These are phyloP conservation scores for Macrosoma leucophasiata DNA, from an alignment of 2,888 invertebrate species.

Conservation along the genomic window DNA sequence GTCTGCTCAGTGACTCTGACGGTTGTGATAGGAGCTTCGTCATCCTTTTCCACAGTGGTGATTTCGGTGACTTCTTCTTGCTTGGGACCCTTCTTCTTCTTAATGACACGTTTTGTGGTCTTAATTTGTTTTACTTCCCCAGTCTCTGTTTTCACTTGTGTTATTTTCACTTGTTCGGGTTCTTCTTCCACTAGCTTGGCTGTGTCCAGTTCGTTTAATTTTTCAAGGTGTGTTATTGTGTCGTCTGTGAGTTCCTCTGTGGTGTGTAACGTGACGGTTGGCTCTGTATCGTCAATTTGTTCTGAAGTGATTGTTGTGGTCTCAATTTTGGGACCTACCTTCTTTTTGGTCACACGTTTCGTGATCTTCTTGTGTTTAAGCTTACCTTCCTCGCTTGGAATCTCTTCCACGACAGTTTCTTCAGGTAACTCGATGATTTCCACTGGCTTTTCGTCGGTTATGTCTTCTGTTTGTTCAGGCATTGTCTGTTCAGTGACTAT, in stretches of 20 bases:
- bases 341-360: slow-evolving; percentile 37
- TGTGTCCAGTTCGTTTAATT: slow-evolving; percentile 13
- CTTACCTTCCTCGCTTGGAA: slow-evolving; percentile 32
- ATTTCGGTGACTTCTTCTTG: slow-evolving; percentile 23
- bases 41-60: slow-evolving; percentile 25
- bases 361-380: slow-evolving; percentile 37
- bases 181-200: slow-evolving; percentile 15
- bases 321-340: slow-evolving; percentile 31
- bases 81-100: slow-evolving; percentile 18
- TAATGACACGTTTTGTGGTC: slow-evolving; percentile 39
- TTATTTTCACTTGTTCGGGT: slow-evolving; percentile 30
- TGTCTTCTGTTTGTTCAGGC: slow-evolving; percentile 26
- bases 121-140: slow-evolving; percentile 26
- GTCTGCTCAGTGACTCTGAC: slow-evolving; percentile 26
- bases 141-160: slow-evolving; percentile 22
- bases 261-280: slow-evolving; percentile 31
- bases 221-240: slow-evolving; percentile 27
- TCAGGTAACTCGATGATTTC: slow-evolving; percentile 29
- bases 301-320: too few relatives aligned
- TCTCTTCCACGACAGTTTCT: slow-evolving; percentile 39
- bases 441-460: slow-evolving; percentile 12
- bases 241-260: slow-evolving; percentile 24
- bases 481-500: slow-evolving; percentile 20
- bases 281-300: too few relatives aligned
- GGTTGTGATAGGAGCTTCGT: slow-evolving; percentile 30